Percentiles rank a stretch among this genome's conserved stretches.
phyloP scores from a whole-genome alignment of 2,888 invertebrate species.

The Chaitophorus viminalis region DNA sequence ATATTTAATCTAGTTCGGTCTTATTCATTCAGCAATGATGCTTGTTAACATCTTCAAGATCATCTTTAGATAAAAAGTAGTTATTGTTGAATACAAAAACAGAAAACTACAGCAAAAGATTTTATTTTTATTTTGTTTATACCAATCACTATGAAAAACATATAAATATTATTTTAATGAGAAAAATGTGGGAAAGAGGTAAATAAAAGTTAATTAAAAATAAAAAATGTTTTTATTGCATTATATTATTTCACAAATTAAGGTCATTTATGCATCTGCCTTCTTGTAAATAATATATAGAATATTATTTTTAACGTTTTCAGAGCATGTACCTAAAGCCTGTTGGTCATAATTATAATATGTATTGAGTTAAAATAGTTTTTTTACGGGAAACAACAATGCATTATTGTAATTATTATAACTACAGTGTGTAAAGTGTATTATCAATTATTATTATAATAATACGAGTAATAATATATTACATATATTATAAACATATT shows the following conservation, averaged over 20 bases:
- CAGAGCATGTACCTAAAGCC: not conserved
- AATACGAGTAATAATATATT: not conserved
- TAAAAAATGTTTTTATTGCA: not conserved
- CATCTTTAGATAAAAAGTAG: too few species aligned
- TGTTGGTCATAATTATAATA: not conserved
- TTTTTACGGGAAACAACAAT: too few species aligned
- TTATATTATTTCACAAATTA: not conserved
- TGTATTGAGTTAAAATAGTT: not conserved
- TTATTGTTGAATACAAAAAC: too few species aligned
- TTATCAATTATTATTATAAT: not conserved
- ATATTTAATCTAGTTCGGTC: too few species aligned
- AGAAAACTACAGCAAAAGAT: too few species aligned
- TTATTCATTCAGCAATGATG: too few species aligned
- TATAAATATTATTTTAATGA: not conserved
- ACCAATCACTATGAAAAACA: too few species aligned
- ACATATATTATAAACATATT: too few species aligned
- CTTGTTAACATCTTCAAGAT: too few species aligned
- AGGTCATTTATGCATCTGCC: not conserved
- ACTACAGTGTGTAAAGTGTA: too few species aligned
- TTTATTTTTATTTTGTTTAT: too few species aligned
- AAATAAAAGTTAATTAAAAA: not conserved
- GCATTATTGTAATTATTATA: too few species aligned
- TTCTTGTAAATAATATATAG: not conserved
- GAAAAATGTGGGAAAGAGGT: not conserved
- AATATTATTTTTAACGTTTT: not conserved